phyloP scores from a whole-genome alignment of 2,113 vertebrate genomes.

The Mohoua ochrocephala region DNA sequence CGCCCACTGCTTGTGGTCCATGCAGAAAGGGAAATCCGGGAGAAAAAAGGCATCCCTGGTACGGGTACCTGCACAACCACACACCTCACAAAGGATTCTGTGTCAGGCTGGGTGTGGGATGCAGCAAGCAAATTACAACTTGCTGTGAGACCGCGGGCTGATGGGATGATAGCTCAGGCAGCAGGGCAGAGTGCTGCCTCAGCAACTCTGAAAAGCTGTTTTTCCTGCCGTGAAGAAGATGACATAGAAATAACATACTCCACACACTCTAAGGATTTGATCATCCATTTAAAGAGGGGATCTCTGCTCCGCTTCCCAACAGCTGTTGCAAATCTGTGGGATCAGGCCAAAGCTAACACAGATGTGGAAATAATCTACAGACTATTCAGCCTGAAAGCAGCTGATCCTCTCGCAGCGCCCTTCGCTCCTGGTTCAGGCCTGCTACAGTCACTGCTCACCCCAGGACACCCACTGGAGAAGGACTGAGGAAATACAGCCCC shows the following conservation, averaged over 20 bases:
- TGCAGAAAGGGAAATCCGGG: background rate
- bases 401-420: background rate
- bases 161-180: background rate
- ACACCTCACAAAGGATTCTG: background rate
- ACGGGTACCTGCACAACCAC: background rate
- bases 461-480: background rate
- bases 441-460: background rate
- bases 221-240: constrained; percentile 50
- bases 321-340: constrained; percentile 72
- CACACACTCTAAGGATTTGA: constrained; percentile 20
- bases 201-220: constrained; percentile 55
- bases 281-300: constrained; percentile 65
- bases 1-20: background rate
- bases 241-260: constrained; percentile 56
- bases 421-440: background rate
- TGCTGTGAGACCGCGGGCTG: background rate
- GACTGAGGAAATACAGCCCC: background rate
- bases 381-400: constrained; percentile 42
- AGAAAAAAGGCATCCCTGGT: background rate
- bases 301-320: constrained; percentile 68
- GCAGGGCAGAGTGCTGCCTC: constrained; percentile 39
- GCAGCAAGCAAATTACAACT: constrained; percentile 9
- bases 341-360: constrained; percentile 75
- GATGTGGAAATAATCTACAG: constrained; percentile 62
- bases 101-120: background rate